These are phyloP conservation scores for Podilymbus podiceps DNA, from an alignment of 2,113 vertebrate species.

Conservation along the genomic window DNA sequence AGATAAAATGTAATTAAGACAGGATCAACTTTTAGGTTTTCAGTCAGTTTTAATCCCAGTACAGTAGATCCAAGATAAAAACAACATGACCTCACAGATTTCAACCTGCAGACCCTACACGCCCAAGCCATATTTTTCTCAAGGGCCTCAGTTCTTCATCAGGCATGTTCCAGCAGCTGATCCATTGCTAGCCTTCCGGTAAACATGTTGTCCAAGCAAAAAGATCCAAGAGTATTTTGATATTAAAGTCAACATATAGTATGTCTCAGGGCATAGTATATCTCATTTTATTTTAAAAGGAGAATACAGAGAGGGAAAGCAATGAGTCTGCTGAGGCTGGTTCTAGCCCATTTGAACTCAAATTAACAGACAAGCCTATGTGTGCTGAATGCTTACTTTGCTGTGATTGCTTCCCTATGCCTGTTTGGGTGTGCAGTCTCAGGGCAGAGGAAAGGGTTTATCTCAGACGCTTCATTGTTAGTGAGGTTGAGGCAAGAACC, in stretches of 20 bases:
- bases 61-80: background rate
- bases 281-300: background rate
- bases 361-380: background rate
- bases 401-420: background rate
- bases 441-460: background rate
- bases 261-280: background rate
- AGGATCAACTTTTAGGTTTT: background rate
- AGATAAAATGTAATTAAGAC: background rate
- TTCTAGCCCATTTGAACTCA: background rate
- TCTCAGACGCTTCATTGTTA: background rate
- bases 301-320: background rate
- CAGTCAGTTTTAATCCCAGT: background rate
- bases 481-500: background rate
- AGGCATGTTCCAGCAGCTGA: background rate
- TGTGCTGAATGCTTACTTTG: background rate
- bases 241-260: fast-evolving
- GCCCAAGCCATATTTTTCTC: background rate
- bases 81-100: background rate
- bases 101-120: background rate
- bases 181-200: background rate
- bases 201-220: background rate
- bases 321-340: background rate
- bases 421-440: fast-evolving
- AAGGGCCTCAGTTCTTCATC: background rate
- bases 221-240: background rate